These are phyloP conservation scores for Agelas oroides DNA, from an alignment of 37 sponge, comb jelly and placozoan genomes.

Conservation along the genomic window DNA sequence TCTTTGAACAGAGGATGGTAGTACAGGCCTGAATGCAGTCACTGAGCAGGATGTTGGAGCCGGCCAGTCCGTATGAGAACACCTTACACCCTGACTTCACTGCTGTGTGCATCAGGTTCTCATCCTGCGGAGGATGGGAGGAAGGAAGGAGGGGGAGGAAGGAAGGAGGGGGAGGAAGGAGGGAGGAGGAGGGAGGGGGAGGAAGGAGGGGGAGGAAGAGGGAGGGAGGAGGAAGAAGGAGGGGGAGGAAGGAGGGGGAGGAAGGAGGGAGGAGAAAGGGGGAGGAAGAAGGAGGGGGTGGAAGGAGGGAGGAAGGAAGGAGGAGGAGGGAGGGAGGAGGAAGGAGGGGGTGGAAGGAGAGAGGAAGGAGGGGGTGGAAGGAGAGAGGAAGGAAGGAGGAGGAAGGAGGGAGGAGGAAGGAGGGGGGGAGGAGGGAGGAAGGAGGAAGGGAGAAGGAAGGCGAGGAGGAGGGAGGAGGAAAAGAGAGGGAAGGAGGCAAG, in stretches of 20 bases:
- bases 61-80: conserved; percentile 59
- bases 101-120: conserved; percentile 46
- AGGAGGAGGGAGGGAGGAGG: not conserved
- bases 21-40: conserved; percentile 60
- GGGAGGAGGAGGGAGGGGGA: no score
- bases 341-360: not conserved
- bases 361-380: not conserved
- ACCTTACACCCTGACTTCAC: conserved; percentile 56
- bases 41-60: conserved; percentile 59
- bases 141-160: not conserved
- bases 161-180: not conserved
- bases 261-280: no score
- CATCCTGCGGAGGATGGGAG: not conserved
- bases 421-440: not conserved
- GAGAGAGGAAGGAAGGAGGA: not conserved
- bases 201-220: not conserved
- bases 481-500: not conserved
- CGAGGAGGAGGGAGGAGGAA: not conserved
- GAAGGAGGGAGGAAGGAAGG: not conserved
- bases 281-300: not conserved
- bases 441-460: not conserved
- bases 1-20: conserved; percentile 19
- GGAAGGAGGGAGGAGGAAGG: no score
- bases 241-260: not conserved
- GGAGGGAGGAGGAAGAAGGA: not conserved